Evolutionary conservation across 2,888 invertebrate genomes (phyloP).

Genomic region (Megaustenia siamemsis): DNA sequence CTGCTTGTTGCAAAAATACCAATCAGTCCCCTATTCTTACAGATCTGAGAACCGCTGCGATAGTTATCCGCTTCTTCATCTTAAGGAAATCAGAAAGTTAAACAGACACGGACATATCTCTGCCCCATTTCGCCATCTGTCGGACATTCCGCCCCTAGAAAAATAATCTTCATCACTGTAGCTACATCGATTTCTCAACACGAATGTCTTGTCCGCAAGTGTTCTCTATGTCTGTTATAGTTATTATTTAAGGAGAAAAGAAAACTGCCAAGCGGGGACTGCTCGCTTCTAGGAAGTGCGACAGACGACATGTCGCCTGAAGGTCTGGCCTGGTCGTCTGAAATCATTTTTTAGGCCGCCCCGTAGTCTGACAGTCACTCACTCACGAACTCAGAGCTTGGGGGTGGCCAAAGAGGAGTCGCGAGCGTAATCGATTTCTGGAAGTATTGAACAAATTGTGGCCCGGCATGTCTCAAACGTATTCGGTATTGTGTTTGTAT

Average conservation of each 20-base stretch:
- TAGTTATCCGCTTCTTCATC: no score
- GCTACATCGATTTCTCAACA: neutral
- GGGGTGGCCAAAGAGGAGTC: neutral
- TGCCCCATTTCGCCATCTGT: no score
- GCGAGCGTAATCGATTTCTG: slow-evolving; percentile 2
- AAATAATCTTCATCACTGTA: neutral
- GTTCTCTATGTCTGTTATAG: neutral
- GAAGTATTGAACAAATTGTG: neutral
- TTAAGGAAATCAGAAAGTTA: no score
- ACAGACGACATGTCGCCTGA: slow-evolving; percentile 31
- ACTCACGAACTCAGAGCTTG: neutral
- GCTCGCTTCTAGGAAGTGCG: slow-evolving; percentile 21
- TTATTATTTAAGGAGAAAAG: neutral
- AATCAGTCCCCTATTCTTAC: no score
- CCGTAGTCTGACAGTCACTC: slow-evolving; percentile 19
- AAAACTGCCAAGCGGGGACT: neutral
- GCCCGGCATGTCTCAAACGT: neutral
- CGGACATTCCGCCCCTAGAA: no score
- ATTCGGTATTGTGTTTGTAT: neutral
- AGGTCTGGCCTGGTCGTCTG: slow-evolving; percentile 15
- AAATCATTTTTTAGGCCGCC: slow-evolving; percentile 24
- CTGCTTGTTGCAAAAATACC: no score
- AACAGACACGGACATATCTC: no score
- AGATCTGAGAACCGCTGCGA: no score
- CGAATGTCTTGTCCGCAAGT: neutral